Conservation (phyloP, 2,888 invertebrate species). For the Maniola hyperantus region DNA sequence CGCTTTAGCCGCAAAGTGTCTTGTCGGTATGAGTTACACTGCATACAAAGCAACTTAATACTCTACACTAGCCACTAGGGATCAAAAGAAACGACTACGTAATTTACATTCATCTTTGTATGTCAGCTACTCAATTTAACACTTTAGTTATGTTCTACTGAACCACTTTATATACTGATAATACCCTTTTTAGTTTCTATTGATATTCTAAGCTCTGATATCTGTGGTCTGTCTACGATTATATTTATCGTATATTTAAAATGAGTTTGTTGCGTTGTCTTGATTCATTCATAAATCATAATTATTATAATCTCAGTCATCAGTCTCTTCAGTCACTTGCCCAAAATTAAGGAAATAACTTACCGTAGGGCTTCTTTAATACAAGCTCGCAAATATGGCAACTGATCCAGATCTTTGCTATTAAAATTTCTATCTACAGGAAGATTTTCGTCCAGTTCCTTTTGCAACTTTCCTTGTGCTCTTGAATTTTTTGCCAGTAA, state of each 20-base stretch:
- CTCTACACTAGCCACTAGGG: neutral
- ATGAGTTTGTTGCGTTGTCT: no score
- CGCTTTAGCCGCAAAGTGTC: slow-evolving; percentile 43
- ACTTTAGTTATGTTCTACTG: slow-evolving; percentile 4
- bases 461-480: slow-evolving; percentile 84
- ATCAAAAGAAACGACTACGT: slow-evolving; percentile 25
- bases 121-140: slow-evolving; percentile 1
- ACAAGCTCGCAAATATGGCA: slow-evolving; percentile 89
- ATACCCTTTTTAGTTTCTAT: neutral
- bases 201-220: neutral
- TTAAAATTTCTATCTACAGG: slow-evolving; percentile 81
- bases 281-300: no score
- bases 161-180: neutral
- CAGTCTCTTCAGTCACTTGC: neutral
- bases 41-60: slow-evolving; percentile 35
- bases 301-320: no score
- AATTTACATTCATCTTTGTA: slow-evolving; percentile 7
- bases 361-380: slow-evolving; percentile 90
- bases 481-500: slow-evolving; percentile 87
- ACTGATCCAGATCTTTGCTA: slow-evolving; percentile 83
- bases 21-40: slow-evolving; percentile 39
- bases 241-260: neutral
- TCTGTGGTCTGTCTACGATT: neutral
- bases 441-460: slow-evolving; percentile 83
- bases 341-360: slow-evolving; percentile 40